Evolutionary conservation across 2,113 vertebrate genomes (phyloP).

Genomic region (Electrona antarctica): DNA sequence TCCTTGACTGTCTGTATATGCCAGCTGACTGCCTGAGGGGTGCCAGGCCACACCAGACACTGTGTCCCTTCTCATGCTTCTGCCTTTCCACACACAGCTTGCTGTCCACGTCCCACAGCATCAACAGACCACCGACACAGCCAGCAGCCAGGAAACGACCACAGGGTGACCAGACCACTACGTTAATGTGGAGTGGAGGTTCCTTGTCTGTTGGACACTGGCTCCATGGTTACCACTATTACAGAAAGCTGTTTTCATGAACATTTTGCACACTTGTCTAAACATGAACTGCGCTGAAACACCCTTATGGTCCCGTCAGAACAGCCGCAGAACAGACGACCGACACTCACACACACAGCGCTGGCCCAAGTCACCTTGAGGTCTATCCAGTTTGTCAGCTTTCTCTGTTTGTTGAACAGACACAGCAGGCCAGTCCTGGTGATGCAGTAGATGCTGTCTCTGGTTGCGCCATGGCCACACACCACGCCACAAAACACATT

Average conservation of each 20-base stretch:
- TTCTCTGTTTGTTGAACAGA: conserved; percentile 81
- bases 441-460: conserved; percentile 83
- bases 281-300: conserved; percentile 81
- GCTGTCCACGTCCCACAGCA: conserved; percentile 86
- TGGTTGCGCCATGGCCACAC: conserved; percentile 81
- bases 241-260: too few species aligned
- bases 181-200: too few species aligned
- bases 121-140: conserved; percentile 83
- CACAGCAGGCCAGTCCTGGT: conserved; percentile 86
- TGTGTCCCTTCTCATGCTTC: conserved; percentile 91
- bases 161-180: conserved; percentile 92
- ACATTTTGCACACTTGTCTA: too few species aligned
- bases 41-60: conserved; percentile 92
- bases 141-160: conserved; percentile 88
- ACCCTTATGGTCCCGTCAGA: conserved; percentile 81
- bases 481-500: conserved; percentile 86
- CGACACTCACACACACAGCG: conserved; percentile 79
- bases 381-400: conserved; percentile 86
- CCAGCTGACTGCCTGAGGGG: conserved; percentile 82
- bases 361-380: conserved; percentile 83
- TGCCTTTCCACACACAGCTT: conserved; percentile 89
- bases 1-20: conserved; percentile 92
- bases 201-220: too few species aligned
- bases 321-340: conserved; percentile 89
- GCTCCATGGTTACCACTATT: too few species aligned